phyloP scores from a whole-genome alignment of 2,797 vertebrate species.

The Oryzias dopingdopingensis region DNA sequence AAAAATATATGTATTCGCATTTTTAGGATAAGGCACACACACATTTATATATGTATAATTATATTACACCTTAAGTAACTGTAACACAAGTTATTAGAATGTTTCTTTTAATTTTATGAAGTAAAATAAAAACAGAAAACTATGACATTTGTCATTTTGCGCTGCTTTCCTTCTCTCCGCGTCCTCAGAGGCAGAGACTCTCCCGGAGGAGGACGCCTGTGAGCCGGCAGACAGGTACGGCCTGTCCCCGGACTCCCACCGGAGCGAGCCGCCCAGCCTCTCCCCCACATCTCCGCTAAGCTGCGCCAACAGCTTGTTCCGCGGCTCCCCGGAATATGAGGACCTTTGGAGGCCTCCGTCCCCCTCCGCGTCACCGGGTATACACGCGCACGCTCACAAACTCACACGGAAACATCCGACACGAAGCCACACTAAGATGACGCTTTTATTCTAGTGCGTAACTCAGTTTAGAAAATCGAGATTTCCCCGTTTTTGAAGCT shows the following conservation, averaged over 20 bases:
- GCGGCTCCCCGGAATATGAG: slow-evolving; percentile 85
- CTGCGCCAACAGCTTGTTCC: slow-evolving; percentile 81
- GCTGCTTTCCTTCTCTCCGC: slow-evolving; percentile 2
- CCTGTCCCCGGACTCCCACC: slow-evolving; percentile 81
- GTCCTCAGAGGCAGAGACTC: slow-evolving; percentile 66
- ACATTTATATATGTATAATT: too few relatives aligned
- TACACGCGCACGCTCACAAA: neutral
- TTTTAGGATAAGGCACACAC: too few relatives aligned
- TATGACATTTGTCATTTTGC: neutral
- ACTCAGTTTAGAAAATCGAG: too few relatives aligned
- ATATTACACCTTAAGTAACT: too few relatives aligned
- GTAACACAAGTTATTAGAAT: too few relatives aligned
- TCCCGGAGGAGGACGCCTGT: slow-evolving; percentile 58
- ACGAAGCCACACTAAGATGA: too few relatives aligned
- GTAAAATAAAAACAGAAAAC: neutral
- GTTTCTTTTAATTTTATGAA: too few relatives aligned
- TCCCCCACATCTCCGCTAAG: slow-evolving; percentile 86
- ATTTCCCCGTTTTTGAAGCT: too few relatives aligned
- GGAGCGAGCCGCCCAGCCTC: slow-evolving; percentile 74
- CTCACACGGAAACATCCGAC: neutral
- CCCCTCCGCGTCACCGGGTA: slow-evolving; percentile 93
- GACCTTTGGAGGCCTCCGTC: slow-evolving; percentile 96
- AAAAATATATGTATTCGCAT: too few relatives aligned
- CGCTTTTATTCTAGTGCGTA: too few relatives aligned
- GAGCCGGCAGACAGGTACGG: slow-evolving; percentile 63